A percentile compares a stretch with the other conserved stretches of the same genome.
These are phyloP conservation scores for Thalpophila matura DNA, from an alignment of 2,888 invertebrate species.

Conservation along the genomic window DNA sequence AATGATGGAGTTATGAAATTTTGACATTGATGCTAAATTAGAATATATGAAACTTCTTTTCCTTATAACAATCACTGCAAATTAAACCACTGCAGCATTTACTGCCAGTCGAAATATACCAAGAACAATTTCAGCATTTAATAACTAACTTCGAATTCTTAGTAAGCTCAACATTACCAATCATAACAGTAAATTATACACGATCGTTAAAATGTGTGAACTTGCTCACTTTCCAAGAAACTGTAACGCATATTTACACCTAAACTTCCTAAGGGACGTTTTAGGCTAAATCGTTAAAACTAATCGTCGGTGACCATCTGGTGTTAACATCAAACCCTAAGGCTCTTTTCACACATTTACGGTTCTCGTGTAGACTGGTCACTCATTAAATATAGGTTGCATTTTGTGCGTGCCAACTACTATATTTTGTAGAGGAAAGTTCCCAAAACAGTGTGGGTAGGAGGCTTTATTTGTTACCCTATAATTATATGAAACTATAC, in stretches of 20 bases:
- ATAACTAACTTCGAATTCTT: constrained; percentile 1
- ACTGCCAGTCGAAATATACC: too few species aligned
- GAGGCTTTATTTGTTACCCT: constrained; percentile 3
- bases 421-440: neutral
- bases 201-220: constrained; percentile 37
- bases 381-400: constrained; percentile 5
- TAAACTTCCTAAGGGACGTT: constrained; percentile 36
- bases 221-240: constrained; percentile 34
- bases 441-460: neutral
- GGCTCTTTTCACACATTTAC: constrained; percentile 55
- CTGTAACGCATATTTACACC: constrained; percentile 26
- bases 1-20: neutral
- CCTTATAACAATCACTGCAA: too few species aligned
- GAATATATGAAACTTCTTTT: too few species aligned
- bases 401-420: constrained; percentile 1
- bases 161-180: constrained; percentile 31
- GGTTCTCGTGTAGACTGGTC: constrained; percentile 14
- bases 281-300: constrained; percentile 49
- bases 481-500: constrained; percentile 11
- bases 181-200: constrained; percentile 28
- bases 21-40: too few species aligned
- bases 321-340: constrained; percentile 36
- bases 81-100: too few species aligned
- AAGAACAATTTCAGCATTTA: too few species aligned
- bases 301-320: constrained; percentile 49